These are phyloP conservation scores for Lithophane ornitopus DNA, from an alignment of 2,888 invertebrate genomes.

Conservation along the genomic window DNA sequence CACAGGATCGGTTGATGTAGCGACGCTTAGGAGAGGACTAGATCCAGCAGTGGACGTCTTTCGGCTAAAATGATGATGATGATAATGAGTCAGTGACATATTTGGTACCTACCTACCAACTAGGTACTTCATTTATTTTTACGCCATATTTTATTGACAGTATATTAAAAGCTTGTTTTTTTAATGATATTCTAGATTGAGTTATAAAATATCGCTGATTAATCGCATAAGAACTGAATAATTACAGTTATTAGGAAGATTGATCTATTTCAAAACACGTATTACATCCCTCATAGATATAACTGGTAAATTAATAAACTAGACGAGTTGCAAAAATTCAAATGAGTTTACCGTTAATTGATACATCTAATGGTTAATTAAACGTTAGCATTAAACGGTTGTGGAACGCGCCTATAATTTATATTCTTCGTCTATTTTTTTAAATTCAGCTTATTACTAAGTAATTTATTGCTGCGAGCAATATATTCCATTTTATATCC, in stretches of 20 bases:
- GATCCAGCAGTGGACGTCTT: too few species aligned
- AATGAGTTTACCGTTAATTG: conserved; percentile 37
- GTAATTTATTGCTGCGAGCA: conserved; percentile 13
- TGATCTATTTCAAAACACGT: conserved; percentile 3
- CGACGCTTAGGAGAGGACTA: too few species aligned
- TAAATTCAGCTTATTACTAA: conserved; percentile 9
- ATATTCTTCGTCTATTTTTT: conserved; percentile 6
- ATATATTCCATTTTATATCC: conserved; percentile 13
- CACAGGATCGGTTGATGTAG: too few species aligned
- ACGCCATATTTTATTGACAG: too few species aligned
- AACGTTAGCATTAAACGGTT: conserved; percentile 38
- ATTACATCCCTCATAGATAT: not conserved
- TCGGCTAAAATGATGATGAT: too few species aligned
- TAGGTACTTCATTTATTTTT: too few species aligned
- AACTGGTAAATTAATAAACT: not conserved
- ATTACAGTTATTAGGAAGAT: not conserved
- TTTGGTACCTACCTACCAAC: too few species aligned
- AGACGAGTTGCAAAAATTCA: conserved; percentile 28
- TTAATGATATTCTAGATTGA: too few species aligned
- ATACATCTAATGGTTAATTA: conserved; percentile 45
- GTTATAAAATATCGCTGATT: not conserved
- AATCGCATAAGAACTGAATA: too few species aligned
- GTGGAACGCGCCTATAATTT: conserved; percentile 36
- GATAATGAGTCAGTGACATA: too few species aligned
- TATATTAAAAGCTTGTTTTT: too few species aligned